Evolutionary conservation across 2,888 invertebrate genomes (phyloP).

Genomic region (Leucoma salicis): DNA sequence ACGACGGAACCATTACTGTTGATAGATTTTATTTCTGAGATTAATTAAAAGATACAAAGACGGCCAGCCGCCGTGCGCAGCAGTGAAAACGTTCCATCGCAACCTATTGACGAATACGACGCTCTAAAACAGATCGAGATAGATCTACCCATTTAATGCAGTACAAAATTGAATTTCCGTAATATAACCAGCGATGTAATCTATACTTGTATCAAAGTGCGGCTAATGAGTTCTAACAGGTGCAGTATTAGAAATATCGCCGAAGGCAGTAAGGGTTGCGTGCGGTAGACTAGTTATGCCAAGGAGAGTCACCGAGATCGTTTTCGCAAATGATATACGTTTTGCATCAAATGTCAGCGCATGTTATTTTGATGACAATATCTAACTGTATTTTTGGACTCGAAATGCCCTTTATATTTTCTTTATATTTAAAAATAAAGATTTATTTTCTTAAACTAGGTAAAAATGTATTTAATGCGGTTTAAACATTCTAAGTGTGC

Average conservation of each 20-base stretch:
- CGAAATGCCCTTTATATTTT: too few species aligned
- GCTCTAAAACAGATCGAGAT: constrained; percentile 37
- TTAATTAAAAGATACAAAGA: constrained; percentile 77
- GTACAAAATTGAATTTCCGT: constrained; percentile 18
- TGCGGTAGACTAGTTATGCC: constrained; percentile 70
- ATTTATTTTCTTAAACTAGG: too few species aligned
- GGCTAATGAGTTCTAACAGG: constrained; percentile 54
- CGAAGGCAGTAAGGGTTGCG: constrained; percentile 68
- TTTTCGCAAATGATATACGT: constrained; percentile 72
- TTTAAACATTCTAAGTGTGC: too few species aligned
- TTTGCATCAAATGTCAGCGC: constrained; percentile 62
- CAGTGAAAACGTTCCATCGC: constrained; percentile 68
- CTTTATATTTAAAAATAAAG: too few species aligned
- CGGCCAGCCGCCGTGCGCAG: constrained; percentile 46
- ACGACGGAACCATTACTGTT: constrained; percentile 62
- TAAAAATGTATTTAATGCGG: too few species aligned
- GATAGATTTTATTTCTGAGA: constrained; percentile 71
- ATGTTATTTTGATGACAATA: constrained; percentile 37
- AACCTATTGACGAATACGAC: constrained; percentile 44
- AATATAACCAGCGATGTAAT: constrained; percentile 53
- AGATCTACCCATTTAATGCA: constrained; percentile 31
- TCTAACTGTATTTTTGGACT: constrained; percentile 41
- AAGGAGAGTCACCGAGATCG: constrained; percentile 62
- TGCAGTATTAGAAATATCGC: constrained; percentile 65
- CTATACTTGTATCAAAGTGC: constrained; percentile 32